phyloP scores from a whole-genome alignment of 2,797 vertebrate genomes.

The Kryptolebias ocellatus region DNA sequence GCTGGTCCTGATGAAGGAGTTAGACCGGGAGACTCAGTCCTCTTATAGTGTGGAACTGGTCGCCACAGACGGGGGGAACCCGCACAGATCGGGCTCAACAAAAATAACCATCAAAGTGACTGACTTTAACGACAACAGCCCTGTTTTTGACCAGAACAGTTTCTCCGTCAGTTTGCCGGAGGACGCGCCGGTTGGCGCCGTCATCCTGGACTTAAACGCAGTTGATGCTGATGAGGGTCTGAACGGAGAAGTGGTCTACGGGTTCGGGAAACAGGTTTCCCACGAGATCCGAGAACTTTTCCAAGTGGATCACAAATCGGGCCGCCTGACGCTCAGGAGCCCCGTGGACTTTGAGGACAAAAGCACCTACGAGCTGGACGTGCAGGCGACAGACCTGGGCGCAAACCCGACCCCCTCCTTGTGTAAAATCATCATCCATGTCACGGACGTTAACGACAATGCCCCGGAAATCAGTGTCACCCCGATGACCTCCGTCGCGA shows the following conservation, averaged over 20 bases:
- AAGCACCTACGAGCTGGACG: conserved; percentile 92
- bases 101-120: conserved; percentile 89
- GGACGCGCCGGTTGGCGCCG: conserved; percentile 85
- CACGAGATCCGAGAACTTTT: conserved; percentile 88
- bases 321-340: conserved; percentile 85
- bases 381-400: conserved; percentile 88
- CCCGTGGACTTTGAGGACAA: conserved; percentile 92
- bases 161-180: conserved; percentile 89
- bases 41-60: conserved; percentile 89
- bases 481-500: conserved; percentile 81
- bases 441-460: conserved; percentile 94
- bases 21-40: conserved; percentile 91
- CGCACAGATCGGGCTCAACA: conserved; percentile 84
- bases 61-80: conserved; percentile 90
- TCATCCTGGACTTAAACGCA: conserved; percentile 89
- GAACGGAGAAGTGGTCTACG: conserved; percentile 90
- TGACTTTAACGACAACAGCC: conserved; percentile 95
- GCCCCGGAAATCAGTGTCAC: conserved; percentile 90
- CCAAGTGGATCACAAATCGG: conserved; percentile 86
- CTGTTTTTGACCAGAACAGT: conserved; percentile 87
- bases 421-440: conserved; percentile 90
- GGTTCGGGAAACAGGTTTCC: conserved; percentile 87
- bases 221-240: conserved; percentile 88
- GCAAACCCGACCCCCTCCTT: conserved; percentile 85
- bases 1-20: conserved; percentile 91